Evolutionary conservation across 53 echinoderm and acorn worm genomes (phyloP).

Genomic region (Holothuria leucospilota): DNA sequence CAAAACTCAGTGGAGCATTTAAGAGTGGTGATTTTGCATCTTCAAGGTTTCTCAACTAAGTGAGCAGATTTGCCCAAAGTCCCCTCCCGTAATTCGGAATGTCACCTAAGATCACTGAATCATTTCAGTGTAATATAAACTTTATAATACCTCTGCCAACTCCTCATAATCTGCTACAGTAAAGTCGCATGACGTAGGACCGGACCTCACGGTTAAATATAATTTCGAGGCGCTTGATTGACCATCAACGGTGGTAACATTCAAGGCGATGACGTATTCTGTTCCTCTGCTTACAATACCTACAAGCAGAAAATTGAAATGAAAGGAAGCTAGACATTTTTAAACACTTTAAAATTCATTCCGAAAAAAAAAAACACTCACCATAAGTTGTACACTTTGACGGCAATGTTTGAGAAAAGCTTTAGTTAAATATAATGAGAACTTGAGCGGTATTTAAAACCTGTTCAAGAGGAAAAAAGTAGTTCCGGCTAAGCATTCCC

Average conservation of each 20-base stretch:
- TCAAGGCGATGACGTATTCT: conserved; percentile 68
- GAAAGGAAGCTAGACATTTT: background rate
- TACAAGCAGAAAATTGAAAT: conserved; percentile 22
- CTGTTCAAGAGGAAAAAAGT: no score
- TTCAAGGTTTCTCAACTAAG: no score
- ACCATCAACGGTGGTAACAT: conserved; percentile 62
- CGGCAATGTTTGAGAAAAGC: background rate
- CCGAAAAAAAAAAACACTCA: background rate
- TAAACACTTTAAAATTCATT: background rate
- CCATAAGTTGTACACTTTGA: no score
- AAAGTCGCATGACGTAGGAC: conserved; percentile 90
- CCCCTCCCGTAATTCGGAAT: no score
- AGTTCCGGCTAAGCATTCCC: no score
- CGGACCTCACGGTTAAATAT: conserved; percentile 69
- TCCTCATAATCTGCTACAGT: conserved; percentile 66
- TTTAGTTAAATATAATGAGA: no score
- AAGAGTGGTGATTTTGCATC: no score
- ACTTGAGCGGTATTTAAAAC: no score
- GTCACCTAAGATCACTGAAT: no score
- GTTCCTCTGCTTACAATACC: conserved; percentile 79
- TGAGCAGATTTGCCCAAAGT: no score
- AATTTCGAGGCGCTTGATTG: conserved; percentile 69
- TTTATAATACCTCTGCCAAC: conserved; percentile 67
- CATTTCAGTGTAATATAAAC: no score
- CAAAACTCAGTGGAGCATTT: no score